Evolutionary conservation across 1,140 invertebrate genomes (phyloP), one percentile per base, ranked within the genome.

Genomic region (Aplysia californica): DNA sequence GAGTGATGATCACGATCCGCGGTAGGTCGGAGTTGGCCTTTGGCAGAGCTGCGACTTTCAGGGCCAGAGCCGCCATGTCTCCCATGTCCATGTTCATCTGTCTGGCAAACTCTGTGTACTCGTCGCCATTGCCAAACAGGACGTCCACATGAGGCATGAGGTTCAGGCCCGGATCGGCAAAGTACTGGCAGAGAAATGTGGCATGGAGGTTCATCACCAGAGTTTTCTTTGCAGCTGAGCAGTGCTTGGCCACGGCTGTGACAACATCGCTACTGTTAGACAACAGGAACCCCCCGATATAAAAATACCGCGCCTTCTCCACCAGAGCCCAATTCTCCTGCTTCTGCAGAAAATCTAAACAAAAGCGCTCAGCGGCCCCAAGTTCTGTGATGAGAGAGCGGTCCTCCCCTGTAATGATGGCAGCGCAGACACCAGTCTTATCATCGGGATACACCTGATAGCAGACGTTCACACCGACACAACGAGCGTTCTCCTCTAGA

Each of bases 161-260:
- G 80, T 93, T 91, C 89, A 95, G 92, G 81, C 98, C 91, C 2
- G 93, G 93, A 77, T 96, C 93, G 83, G 94, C 95, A 90, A 93
- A 99, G 88, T 96, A 94, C 89, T 97, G 93, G 65, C 94, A 95
- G 38, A 99, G 93, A 91, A 99, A 99, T 20, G 97, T 96, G 71
- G 98, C 98, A 89, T 96, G 97, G 35, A 99, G 91, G 91, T 99
- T 99, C 94, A 99, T 96, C 59, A 94, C 91, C 83, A 99, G 97
- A 10, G 92, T 90, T 87, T 96, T 95, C 69, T 95, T 92, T 26
- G 94, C 91, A 79, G 92, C 91, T 55, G 96, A 94, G 23, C 90
- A 85, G 88, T 96, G 93, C 81, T 94, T 91, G 0, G 95, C 96
- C 33, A 99, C 91, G 83, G 93, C 91, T 87, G 96, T 90, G 78